phyloP scores from a whole-genome alignment of 1,140 invertebrate genomes.

The Luehdorfia chinensis region DNA sequence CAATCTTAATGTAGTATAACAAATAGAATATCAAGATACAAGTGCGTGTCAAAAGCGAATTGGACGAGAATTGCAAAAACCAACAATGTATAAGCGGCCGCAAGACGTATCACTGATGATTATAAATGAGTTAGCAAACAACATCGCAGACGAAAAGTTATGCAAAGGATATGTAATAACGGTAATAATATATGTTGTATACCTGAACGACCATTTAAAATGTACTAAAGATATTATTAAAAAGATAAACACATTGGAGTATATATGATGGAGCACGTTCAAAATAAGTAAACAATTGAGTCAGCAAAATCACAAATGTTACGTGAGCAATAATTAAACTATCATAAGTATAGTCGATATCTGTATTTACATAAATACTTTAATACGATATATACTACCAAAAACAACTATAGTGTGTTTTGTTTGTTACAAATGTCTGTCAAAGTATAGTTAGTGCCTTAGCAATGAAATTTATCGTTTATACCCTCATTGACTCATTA shows the following conservation, averaged over 20 bases:
- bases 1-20: constrained; percentile 2
- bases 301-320: constrained; percentile 23
- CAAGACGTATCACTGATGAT: constrained; percentile 18
- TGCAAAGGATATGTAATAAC: constrained; percentile 23
- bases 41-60: constrained; percentile 53
- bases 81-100: constrained; percentile 28
- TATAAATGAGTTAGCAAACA: constrained; percentile 30
- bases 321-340: constrained; percentile 5
- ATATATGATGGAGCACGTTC: neutral
- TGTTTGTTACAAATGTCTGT: too few species aligned
- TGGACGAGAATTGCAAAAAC: constrained; percentile 53
- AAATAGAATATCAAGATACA: constrained; percentile 25
- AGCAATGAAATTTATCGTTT: too few species aligned
- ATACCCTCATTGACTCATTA: too few species aligned
- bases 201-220: constrained; percentile 3
- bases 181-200: constrained; percentile 20
- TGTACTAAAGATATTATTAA: constrained; percentile 15
- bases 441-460: too few species aligned
- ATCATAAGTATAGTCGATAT: constrained; percentile 14
- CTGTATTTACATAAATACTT: too few species aligned
- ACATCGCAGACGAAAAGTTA: constrained; percentile 16
- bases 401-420: too few species aligned
- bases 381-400: too few species aligned
- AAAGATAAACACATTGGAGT: constrained; percentile 8
- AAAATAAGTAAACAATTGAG: constrained; percentile 18